A percentile compares a stretch with the other conserved stretches of the same genome.
phyloP scores from a whole-genome alignment of 2,113 vertebrate genomes.

The Toxotes jaculatrix region DNA sequence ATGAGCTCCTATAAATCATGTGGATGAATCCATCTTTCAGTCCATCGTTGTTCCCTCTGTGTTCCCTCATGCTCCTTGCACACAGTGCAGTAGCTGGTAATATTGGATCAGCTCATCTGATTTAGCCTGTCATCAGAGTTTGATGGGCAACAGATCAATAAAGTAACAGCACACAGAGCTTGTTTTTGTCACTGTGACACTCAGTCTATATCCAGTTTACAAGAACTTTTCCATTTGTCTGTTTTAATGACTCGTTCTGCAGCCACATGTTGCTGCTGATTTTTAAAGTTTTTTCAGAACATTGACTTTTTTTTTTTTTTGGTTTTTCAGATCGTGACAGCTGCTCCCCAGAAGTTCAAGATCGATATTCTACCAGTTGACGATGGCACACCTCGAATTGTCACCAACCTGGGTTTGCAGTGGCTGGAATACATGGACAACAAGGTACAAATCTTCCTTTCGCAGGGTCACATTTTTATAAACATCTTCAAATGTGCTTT shows the following conservation, averaged over 20 bases:
- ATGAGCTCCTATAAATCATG: conserved; percentile 20
- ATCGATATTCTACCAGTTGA: conserved; percentile 93
- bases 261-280: too few relatives aligned
- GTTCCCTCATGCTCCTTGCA: not conserved
- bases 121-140: not conserved
- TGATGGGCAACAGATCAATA: not conserved
- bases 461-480: not conserved
- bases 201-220: not conserved
- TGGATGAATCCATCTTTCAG: conserved; percentile 34
- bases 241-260: not conserved
- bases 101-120: conserved; percentile 1
- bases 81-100: not conserved
- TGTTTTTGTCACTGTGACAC: not conserved
- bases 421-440: conserved; percentile 94
- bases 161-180: not conserved
- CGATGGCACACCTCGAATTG: conserved; percentile 91
- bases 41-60: not conserved
- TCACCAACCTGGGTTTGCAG: conserved; percentile 95
- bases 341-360: conserved; percentile 91
- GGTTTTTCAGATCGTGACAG: conserved; percentile 87
- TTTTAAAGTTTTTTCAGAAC: too few relatives aligned
- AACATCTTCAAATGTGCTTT: not conserved
- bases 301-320: not conserved
- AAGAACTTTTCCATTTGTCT: not conserved
- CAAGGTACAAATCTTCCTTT: conserved; percentile 82